Base-by-base conservation (phyloP, 2,888 invertebrate genomes). In the Patella ulyssiponensis region DNA sequence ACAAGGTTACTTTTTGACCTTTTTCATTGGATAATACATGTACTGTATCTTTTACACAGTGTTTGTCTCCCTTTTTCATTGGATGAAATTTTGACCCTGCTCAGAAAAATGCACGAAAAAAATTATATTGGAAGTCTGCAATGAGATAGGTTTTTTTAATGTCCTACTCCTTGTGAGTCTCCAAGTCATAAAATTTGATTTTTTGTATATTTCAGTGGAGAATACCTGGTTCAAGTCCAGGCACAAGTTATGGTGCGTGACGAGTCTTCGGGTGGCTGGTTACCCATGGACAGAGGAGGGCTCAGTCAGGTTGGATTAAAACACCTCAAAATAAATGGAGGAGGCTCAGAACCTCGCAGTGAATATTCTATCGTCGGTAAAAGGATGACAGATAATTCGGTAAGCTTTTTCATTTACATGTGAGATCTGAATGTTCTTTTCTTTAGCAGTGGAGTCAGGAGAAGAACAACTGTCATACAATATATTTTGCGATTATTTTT, bases 181-280 rank as follows among this genome's bases (percentile, higher is more conserved):
- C 7, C 9, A 71, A 9, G 1, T 1, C n/a, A 73, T 15, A 94
- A 33, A 23, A 27, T 54, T 53, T 71, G 74, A 76, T 75, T 70
- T 78, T 75, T 79, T 69, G 79, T 70, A 77, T 71, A 53, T 86
- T 87, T 75, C 87, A 88, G 88, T 87, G 64, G 64, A 64, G 88
- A 88, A 82, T 87, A 86, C 86, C 87, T 98, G 95, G 98, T 98
- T 94, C 96, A 96, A 93, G 98, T 98, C 92, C 96, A 97, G 92
- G 98, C 98, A 93, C 98, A 98, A 95, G 98, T 98, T 93, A 98
- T 98, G 98, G 96, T 96, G 91, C 95, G 98, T 92, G 98, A 98
- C 94, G 98, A 98, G 93, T 97, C 96, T 93, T 96, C 96, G 85
- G 98, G 97, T 85, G 97, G 98, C 87, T 98, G 98, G 98, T 95